phyloP scores from a whole-genome alignment of 2,113 vertebrate species.

The Oceanites oceanicus region DNA sequence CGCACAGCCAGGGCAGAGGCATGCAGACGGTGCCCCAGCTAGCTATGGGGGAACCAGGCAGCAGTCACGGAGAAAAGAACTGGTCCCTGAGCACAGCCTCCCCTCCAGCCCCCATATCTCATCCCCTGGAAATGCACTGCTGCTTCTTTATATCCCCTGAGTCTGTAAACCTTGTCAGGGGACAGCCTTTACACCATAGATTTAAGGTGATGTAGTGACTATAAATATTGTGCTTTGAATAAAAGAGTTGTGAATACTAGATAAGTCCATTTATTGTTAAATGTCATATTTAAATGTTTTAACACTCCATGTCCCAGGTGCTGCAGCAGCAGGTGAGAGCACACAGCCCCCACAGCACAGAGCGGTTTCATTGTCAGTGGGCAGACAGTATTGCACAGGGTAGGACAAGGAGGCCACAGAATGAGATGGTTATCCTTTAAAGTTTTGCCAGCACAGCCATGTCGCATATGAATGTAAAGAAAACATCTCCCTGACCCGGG shows the following conservation, averaged over 20 bases:
- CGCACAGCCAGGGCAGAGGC: not conserved
- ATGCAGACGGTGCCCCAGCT: not conserved
- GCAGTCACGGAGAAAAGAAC: not conserved
- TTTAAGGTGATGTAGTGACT: not conserved
- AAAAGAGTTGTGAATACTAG: conserved; percentile 16
- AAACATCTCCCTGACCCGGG: not conserved
- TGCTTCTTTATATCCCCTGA: not conserved
- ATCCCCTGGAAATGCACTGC: not conserved
- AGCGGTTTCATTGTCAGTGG: rapidly evolving
- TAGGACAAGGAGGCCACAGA: rapidly evolving
- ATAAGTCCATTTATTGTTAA: conserved; percentile 9
- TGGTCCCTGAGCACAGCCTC: not conserved
- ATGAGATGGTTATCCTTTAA: not conserved
- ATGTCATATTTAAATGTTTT: conserved; percentile 9
- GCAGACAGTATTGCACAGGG: not conserved
- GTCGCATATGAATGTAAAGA: not conserved
- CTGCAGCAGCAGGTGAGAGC: not conserved
- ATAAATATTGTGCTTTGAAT: conserved; percentile 43
- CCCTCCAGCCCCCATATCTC: not conserved
- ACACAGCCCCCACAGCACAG: not conserved
- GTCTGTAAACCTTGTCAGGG: not conserved
- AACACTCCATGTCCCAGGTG: not conserved
- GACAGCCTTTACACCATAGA: not conserved
- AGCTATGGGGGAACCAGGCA: not conserved
- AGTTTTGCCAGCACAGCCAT: not conserved